Base-by-base conservation (phyloP, 2,888 invertebrate species). In the Ditula angustiorana region DNA sequence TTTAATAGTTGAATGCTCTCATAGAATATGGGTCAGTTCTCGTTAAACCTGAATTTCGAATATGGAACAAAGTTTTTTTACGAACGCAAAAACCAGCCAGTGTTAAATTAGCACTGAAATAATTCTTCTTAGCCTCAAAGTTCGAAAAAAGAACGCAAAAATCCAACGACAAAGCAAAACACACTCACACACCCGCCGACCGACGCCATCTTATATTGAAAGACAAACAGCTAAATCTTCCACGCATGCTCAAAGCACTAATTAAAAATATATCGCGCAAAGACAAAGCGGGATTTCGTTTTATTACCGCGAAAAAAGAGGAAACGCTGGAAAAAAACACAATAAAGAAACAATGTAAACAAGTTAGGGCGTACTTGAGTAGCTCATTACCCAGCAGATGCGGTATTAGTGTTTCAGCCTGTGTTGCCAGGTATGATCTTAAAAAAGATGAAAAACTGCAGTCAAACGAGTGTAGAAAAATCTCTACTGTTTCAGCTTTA, bases 301-400 rank as follows among this genome's bases (percentile, higher is more conserved):
- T 87, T 87, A 89, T 88, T 87, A 84, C 90, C 76, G 74, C 79
- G 82, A 89, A 86, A 86, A 89, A 88, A 85, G 83, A 86, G 85
- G 86, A 89, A 79, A 79, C 81, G 82, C 83, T 53, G 83, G 87
- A 80, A 89, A 91, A 91, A 92, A 92, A 90, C 91, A 91, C 91
- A 92, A 92, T 92, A 92, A 92, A 92, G 92, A 90, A 84, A 92
- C 92, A 91, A 89, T 91, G 92, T 92, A 92, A 92, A 92, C 92
- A 92, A 90, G 92, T 92, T 92, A 92, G 83, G 83, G 87, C 77
- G 90, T 89, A 90, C 92, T 92, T 90, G 92, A 92, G 92, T 87
- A 85, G 91, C 92, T 92, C 92, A 92, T 92, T 92, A 92, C 83
- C 81, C 73, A 77, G 85, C 85, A 88, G 91, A 90, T 90, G 88